These are phyloP conservation scores for cat (Felis catus) DNA, from an alignment of 2,113 vertebrate species.

Conservation along the genomic window F.catus_Fca126_mat1.0 CM031419.1:221086001-221086500, in stretches of 20 bases:
- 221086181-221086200: not conserved
- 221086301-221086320: not conserved
- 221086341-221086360: not conserved
- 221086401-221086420: not conserved
- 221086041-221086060: not conserved
- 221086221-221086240: not conserved
- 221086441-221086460: not conserved
- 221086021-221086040: not conserved
- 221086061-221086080: not conserved
- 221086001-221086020: not conserved
- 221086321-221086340: not conserved
- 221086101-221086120: slow-evolving; percentile 82
- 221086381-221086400: not conserved
- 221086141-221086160: slow-evolving; percentile 90
- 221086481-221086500: not conserved
- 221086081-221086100: slow-evolving; percentile 79
- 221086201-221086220: not conserved
- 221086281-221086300: not conserved
- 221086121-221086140: slow-evolving; percentile 88
- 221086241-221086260: not conserved
- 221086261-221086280: not conserved
- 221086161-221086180: slow-evolving; percentile 79
- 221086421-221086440: not conserved
- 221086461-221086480: not conserved
- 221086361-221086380: not conserved